Conservation (phyloP, 2,797 vertebrate species). For the Chrysocyon brachyurus region DNA sequence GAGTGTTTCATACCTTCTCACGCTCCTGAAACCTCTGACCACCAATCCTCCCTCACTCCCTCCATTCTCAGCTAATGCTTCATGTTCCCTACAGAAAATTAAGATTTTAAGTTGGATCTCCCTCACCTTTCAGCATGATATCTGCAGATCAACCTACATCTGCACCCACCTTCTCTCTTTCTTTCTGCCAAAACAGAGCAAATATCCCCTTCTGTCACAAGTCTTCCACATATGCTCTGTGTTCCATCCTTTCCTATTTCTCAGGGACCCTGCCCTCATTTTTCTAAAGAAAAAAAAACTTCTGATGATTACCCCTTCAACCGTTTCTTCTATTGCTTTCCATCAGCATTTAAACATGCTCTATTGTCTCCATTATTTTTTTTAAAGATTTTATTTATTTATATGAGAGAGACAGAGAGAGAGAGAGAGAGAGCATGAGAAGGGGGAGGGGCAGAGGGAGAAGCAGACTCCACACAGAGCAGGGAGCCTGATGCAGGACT, state of each 20-base stretch:
- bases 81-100: constrained; percentile 13
- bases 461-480: no score
- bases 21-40: background rate
- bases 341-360: constrained; percentile 9
- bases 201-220: constrained; percentile 18
- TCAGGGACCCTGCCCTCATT: background rate
- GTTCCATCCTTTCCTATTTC: background rate
- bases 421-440: no score
- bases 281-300: constrained; percentile 28
- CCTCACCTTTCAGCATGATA: background rate
- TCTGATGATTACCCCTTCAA: constrained; percentile 4
- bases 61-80: background rate
- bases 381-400: no score
- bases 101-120: background rate
- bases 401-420: no score
- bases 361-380: background rate
- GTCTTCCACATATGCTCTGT: background rate
- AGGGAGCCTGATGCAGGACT: no score
- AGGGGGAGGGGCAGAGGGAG: no score
- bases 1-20: background rate
- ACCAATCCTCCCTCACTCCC: background rate
- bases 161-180: background rate
- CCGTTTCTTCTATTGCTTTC: constrained; percentile 37
- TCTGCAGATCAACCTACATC: background rate
- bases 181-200: constrained; percentile 31